Conservation (phyloP, 2,797 vertebrate genomes). For the Myotis findleyi region DNA sequence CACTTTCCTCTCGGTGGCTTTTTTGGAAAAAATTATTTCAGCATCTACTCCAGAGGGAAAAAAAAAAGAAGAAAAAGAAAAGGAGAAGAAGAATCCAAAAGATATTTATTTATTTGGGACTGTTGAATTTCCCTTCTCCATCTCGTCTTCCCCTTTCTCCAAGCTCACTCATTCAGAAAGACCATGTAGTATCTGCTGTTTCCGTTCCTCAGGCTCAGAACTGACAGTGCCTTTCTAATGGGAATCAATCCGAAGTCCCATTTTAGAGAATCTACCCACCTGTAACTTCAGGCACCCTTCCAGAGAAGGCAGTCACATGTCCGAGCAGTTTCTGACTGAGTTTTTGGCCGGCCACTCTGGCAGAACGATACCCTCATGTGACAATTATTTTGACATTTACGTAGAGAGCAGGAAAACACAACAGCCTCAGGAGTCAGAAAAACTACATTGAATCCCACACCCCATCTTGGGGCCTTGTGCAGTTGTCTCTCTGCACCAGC, state of each 20-base stretch:
- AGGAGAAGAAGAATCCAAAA: background rate
- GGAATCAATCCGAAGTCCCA: background rate
- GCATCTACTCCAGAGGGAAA: background rate
- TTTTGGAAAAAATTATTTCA: background rate
- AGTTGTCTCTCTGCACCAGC: fast-evolving
- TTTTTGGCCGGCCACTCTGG: background rate
- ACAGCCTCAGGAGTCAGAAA: background rate
- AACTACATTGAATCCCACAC: fast-evolving
- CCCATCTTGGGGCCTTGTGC: background rate
- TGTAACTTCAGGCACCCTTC: background rate
- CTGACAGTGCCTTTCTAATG: fast-evolving
- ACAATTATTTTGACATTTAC: background rate
- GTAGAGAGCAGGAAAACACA: background rate
- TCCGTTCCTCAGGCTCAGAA: fast-evolving
- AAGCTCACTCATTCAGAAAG: background rate
- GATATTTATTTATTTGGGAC: background rate
- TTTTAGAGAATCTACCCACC: background rate
- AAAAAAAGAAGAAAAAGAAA: background rate
- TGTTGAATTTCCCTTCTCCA: background rate
- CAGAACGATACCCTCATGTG: fast-evolving
- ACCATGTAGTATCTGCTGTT: fast-evolving
- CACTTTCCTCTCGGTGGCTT: background rate
- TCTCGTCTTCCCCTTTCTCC: background rate
- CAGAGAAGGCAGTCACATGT: background rate
- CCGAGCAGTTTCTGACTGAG: background rate